A percentile compares a stretch with the other conserved stretches of the same genome.
Evolutionary conservation across 2,113 vertebrate species (phyloP).

Genomic region (Gymnorhina tibicen): DNA sequence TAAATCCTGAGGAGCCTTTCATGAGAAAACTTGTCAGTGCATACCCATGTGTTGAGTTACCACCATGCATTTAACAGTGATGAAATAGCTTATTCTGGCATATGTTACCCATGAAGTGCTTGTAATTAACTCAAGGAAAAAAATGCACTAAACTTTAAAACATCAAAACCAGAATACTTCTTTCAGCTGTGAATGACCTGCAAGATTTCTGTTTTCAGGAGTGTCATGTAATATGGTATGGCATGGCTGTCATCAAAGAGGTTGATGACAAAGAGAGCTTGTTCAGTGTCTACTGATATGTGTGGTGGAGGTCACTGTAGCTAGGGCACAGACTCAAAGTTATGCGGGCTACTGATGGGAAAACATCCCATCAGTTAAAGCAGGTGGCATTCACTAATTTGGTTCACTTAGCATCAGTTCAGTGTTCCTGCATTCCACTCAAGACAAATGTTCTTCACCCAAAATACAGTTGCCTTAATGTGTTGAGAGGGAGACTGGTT

Average conservation of each 20-base stretch:
- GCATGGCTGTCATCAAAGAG: neutral
- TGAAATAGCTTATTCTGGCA: constrained; percentile 24
- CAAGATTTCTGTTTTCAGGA: neutral
- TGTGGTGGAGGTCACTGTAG: neutral
- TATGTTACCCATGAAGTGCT: neutral
- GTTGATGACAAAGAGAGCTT: neutral
- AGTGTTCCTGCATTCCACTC: neutral
- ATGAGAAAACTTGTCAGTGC: constrained; percentile 48
- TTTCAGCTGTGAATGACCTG: neutral
- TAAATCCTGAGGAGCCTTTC: neutral
- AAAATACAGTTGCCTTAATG: neutral
- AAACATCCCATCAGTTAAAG: neutral
- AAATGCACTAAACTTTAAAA: neutral
- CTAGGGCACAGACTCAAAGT: neutral
- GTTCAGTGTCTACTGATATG: neutral
- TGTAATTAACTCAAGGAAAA: constrained; percentile 8
- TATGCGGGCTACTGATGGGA: neutral
- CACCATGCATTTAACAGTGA: neutral
- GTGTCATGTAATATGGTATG: neutral
- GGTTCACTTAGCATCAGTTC: neutral
- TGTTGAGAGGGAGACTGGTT: neutral
- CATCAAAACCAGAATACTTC: neutral
- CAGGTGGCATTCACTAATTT: neutral
- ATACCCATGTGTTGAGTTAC: constrained; percentile 3
- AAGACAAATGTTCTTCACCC: neutral